Conservation (phyloP, 2,797 vertebrate species). For the Odontamblyopus rebecca region DNA sequence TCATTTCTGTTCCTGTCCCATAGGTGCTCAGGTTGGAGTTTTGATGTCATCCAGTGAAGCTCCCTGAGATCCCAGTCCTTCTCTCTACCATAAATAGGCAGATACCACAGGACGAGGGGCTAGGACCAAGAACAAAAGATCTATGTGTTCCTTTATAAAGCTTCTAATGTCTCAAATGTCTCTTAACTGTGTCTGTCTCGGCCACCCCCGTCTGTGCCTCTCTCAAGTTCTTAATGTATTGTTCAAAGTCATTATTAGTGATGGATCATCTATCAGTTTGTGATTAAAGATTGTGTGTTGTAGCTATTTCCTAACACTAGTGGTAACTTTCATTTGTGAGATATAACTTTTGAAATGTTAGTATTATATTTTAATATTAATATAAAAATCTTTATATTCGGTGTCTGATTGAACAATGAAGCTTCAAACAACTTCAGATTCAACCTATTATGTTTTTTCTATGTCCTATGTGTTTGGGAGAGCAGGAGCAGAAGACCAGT, state of each 20-base stretch:
- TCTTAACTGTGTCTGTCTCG: constrained; percentile 1
- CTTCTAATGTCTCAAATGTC: constrained; percentile 37
- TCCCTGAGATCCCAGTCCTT: constrained; percentile 64
- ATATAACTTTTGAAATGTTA: neutral
- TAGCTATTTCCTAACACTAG: neutral
- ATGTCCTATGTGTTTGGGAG: neutral
- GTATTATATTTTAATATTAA: too few relatives aligned
- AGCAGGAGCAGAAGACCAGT: neutral
- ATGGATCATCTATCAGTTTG: neutral
- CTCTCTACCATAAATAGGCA: constrained; percentile 83
- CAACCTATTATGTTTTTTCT: neutral
- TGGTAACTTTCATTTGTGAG: neutral
- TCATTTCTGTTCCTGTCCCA: constrained; percentile 39
- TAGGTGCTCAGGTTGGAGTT: constrained; percentile 50
- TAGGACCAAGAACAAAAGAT: constrained; percentile 52
- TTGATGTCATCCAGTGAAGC: constrained; percentile 57
- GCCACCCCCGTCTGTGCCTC: constrained; percentile 18
- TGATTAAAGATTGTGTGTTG: neutral
- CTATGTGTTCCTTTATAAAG: constrained; percentile 50
- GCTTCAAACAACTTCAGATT: too few relatives aligned
- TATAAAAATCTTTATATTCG: too few relatives aligned
- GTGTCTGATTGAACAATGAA: too few relatives aligned
- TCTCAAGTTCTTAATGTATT: constrained; percentile 10
- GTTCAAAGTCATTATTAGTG: neutral
- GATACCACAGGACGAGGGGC: constrained; percentile 51